A percentile compares a stretch with the other conserved stretches of the same genome.
These are phyloP conservation scores for Protophormia terraenovae DNA, from an alignment of 2,888 invertebrate genomes.

Conservation along the genomic window DNA sequence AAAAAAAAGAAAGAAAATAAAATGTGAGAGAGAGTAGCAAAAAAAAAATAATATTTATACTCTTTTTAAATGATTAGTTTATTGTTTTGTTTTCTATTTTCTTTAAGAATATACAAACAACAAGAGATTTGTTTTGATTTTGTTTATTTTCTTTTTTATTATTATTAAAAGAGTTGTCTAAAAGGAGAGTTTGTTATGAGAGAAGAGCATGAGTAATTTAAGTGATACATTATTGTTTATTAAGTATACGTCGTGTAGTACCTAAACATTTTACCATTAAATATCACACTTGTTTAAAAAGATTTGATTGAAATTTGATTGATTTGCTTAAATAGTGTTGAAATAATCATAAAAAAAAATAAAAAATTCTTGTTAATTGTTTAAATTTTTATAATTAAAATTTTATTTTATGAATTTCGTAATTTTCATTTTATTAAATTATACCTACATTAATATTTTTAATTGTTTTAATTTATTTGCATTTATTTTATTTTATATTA, in stretches of 20 bases:
- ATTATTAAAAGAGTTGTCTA: neutral
- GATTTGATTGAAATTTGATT: constrained; percentile 39
- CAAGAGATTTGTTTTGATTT: neutral
- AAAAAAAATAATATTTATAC: neutral
- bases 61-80: constrained; percentile 10
- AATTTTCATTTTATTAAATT: too few species aligned
- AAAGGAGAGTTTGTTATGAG: neutral
- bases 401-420: too few species aligned
- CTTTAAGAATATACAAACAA: constrained; percentile 36
- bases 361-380: neutral
- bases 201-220: neutral
- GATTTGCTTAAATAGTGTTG: constrained; percentile 26
- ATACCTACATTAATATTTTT: too few species aligned
- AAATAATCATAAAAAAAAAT: neutral
- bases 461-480: neutral
- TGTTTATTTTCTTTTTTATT: neutral
- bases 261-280: neutral
- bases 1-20: constrained; percentile 1
- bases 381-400: neutral
- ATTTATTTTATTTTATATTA: neutral
- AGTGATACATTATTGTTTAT: constrained; percentile 26
- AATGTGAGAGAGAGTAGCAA: neutral
- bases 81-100: constrained; percentile 30
- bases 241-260: constrained; percentile 43
- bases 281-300: constrained; percentile 12